These are phyloP conservation scores for Ptychodera flava DNA, from an alignment of 35 echinoderm and acorn worm genomes.

Conservation along the genomic window DNA sequence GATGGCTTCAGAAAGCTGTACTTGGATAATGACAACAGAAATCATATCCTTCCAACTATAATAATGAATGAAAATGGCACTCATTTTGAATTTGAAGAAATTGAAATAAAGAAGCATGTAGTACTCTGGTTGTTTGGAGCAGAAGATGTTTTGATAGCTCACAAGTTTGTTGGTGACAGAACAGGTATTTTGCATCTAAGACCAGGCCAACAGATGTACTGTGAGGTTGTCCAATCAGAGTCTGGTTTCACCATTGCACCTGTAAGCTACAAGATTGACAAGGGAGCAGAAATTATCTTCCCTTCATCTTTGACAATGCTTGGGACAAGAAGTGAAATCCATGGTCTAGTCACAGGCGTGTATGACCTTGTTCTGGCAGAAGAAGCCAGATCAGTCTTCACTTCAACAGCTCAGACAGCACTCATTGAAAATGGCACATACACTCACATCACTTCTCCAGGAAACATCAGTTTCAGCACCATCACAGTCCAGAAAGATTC, in stretches of 20 bases:
- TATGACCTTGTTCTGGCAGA: constrained; percentile 58
- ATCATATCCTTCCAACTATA: constrained; percentile 55
- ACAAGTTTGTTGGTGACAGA: constrained; percentile 68
- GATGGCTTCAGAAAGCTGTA: constrained; percentile 71
- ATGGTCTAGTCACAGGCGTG: constrained; percentile 66
- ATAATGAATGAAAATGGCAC: constrained; percentile 84
- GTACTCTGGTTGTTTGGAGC: constrained; percentile 62
- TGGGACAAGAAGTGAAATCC: constrained; percentile 55
- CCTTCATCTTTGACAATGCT: constrained; percentile 75
- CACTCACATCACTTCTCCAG: constrained; percentile 48
- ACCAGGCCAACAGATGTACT: constrained; percentile 57
- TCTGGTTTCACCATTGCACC: constrained; percentile 81
- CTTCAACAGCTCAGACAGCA: constrained; percentile 67
- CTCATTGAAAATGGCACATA: constrained; percentile 62
- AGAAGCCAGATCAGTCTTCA: constrained; percentile 45
- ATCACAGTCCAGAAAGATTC: constrained; percentile 76
- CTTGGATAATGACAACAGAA: constrained; percentile 75
- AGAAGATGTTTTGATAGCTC: constrained; percentile 48
- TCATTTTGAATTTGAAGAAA: constrained; percentile 59
- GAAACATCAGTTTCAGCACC: constrained; percentile 76
- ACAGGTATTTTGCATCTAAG: constrained; percentile 69
- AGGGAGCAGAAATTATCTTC: constrained; percentile 65
- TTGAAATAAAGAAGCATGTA: constrained; percentile 83
- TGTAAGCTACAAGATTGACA: constrained; percentile 66
- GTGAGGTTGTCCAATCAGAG: constrained; percentile 73